Base-by-base conservation (phyloP, 2,797 vertebrate genomes). In the Argya squamiceps region DNA sequence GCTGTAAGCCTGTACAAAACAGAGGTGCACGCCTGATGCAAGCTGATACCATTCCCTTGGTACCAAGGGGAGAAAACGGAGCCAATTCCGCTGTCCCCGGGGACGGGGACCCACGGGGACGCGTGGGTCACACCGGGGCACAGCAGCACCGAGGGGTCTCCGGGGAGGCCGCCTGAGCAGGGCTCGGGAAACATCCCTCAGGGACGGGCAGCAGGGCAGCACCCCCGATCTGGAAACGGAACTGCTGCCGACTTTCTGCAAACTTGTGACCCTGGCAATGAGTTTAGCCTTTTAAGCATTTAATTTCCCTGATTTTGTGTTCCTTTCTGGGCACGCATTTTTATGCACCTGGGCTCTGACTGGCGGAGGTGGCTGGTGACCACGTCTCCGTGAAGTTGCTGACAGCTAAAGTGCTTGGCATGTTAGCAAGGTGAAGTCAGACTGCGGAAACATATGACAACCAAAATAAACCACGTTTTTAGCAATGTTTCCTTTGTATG, bases 141-240 rank as follows among this genome's bases (percentile, higher is more conserved):
- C 55, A 14, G 4, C n/a, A 16, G 71, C 49, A 7, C 24, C 5
- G 8, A 34, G 20, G 32, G 32, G 4, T 24, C 29, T 32, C 37
- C 2, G 21, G 36, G 21, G n/a, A 22, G 53, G 12, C 30, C 12
- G 8, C n/a, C 15, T 6, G n/a, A 36, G 34, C 27, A 7, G 34
- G 20, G 34, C 22, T 43, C 14, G 63, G 71, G 39, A 30, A 62
- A 6, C 30, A 15, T 29, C 32, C 15, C 37, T 5, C 4, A 0
- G 24, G 18, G 30, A 58, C 9, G n/a, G 29, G 46, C 55, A 11
- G 32, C 24, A 27, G 59, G 44, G 44, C 64, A 36, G 39, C 41
- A 14, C 0, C 15, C 21, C 4, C 2, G 2, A 7, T 2, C 50
- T 69, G 78, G 23, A 39, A 43, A 47, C 3, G 1, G 41, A 75